phyloP scores from a whole-genome alignment of 2,797 vertebrate genomes.

The Neosilurus hyrtlii region DNA sequence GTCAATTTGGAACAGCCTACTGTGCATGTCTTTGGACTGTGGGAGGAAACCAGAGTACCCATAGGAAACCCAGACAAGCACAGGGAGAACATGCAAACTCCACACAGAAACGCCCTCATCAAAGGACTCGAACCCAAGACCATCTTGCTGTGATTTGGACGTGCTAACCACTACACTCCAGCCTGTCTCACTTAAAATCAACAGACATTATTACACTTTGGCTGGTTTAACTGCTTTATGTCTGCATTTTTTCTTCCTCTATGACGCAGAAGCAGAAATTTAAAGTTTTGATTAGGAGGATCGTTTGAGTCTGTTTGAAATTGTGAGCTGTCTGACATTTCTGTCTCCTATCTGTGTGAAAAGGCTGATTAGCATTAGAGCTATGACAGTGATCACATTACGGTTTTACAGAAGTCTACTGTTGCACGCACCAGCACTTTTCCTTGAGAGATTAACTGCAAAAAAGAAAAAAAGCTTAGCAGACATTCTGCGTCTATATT shows the following conservation, averaged over 20 bases:
- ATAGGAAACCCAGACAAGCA: no score
- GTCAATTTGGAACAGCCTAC: no score
- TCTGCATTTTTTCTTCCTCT: not conserved
- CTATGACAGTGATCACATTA: slow-evolving; percentile 21
- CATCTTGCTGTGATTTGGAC: no score
- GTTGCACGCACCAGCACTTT: slow-evolving; percentile 23
- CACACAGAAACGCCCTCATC: no score
- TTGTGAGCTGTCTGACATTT: slow-evolving; percentile 19
- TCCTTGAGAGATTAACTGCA: slow-evolving; percentile 27
- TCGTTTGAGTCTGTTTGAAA: slow-evolving; percentile 22
- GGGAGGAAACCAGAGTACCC: no score
- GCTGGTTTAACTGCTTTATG: slow-evolving; percentile 2
- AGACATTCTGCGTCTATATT: slow-evolving; percentile 25
- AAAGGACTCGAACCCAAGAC: no score
- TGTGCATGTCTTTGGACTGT: no score
- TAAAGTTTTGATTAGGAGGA: slow-evolving; percentile 8
- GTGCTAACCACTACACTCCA: not conserved
- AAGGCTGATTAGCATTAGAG: slow-evolving; percentile 30
- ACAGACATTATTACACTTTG: slow-evolving; percentile 4
- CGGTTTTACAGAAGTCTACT: slow-evolving; percentile 1
- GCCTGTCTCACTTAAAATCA: not conserved
- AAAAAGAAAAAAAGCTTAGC: slow-evolving; percentile 3
- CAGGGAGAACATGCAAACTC: no score
- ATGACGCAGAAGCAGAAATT: not conserved
- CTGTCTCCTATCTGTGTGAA: slow-evolving; percentile 24